Evolutionary conservation across 2,113 vertebrate genomes (phyloP).

Genomic region (Conger conger): DNA sequence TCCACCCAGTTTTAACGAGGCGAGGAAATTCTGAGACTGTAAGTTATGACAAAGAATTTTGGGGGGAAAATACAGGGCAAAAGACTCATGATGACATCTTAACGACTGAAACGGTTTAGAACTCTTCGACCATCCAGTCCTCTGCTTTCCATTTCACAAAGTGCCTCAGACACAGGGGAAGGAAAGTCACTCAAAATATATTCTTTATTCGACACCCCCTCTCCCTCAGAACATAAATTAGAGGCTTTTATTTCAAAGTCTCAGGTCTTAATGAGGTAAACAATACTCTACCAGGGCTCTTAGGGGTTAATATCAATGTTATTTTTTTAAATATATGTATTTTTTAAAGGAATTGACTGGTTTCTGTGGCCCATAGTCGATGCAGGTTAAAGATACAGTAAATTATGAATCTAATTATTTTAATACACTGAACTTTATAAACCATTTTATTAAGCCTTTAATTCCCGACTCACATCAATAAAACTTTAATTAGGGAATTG

Average conservation of each 20-base stretch:
- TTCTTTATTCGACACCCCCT: background rate
- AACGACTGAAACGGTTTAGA: slow-evolving; percentile 40
- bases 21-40: slow-evolving; percentile 21
- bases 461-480: background rate
- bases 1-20: slow-evolving; percentile 31
- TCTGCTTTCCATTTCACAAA: background rate
- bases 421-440: background rate
- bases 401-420: slow-evolving; percentile 18
- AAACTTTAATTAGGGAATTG: background rate
- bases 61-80: slow-evolving; percentile 23
- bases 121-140: background rate
- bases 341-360: slow-evolving; percentile 9
- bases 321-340: background rate
- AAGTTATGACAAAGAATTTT: slow-evolving; percentile 24
- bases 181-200: slow-evolving; percentile 6
- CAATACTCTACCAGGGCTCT: slow-evolving; percentile 14
- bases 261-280: slow-evolving; percentile 27
- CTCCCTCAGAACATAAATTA: slow-evolving; percentile 12
- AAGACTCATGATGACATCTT: slow-evolving; percentile 34
- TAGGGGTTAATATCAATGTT: background rate
- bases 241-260: slow-evolving; percentile 24
- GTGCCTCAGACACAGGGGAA: slow-evolving; percentile 4
- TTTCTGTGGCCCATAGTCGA: background rate
- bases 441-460: background rate
- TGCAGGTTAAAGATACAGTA: background rate